These are phyloP conservation scores for Oedothorax gibbosus DNA, from an alignment of 1,140 invertebrate genomes.

Conservation along the genomic window DNA sequence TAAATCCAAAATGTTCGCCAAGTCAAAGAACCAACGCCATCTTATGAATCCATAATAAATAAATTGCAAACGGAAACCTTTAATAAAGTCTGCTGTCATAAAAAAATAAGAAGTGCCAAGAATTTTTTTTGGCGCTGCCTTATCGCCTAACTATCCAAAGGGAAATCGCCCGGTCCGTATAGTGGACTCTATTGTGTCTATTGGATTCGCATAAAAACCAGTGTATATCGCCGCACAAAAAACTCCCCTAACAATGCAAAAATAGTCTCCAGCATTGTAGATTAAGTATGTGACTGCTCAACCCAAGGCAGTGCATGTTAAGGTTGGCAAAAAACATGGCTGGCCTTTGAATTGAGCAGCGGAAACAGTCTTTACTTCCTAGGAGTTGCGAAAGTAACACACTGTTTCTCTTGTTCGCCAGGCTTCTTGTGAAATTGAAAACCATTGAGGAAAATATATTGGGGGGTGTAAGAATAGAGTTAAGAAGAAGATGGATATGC, in stretches of 20 bases:
- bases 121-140: slow-evolving; percentile 25
- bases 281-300: slow-evolving; percentile 61
- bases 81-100: slow-evolving; percentile 46
- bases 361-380: slow-evolving; percentile 57
- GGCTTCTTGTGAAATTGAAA: slow-evolving; percentile 54
- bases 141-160: slow-evolving; percentile 30
- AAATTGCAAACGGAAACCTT: slow-evolving; percentile 61
- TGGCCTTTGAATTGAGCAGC: slow-evolving; percentile 47
- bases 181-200: slow-evolving; percentile 22
- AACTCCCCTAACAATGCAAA: slow-evolving; percentile 41
- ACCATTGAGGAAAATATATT: slow-evolving; percentile 51
- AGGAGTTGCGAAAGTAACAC: slow-evolving; percentile 46
- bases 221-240: slow-evolving; percentile 31
- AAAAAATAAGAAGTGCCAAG: slow-evolving; percentile 49
- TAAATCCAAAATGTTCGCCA: slow-evolving; percentile 40
- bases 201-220: slow-evolving; percentile 48
- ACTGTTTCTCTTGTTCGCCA: slow-evolving; percentile 35
- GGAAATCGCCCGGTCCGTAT: slow-evolving; percentile 8
- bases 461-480: background rate
- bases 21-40: slow-evolving; percentile 56
- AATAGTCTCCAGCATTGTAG: slow-evolving; percentile 57
- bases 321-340: slow-evolving; percentile 47
- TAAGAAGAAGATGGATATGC: background rate
- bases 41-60: slow-evolving; percentile 59
- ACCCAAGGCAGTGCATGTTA: slow-evolving; percentile 1